Percentiles rank a stretch among this genome's conserved stretches.
Conservation (phyloP, 1,140 invertebrate species). For the Centruroides vittatus region DNA sequence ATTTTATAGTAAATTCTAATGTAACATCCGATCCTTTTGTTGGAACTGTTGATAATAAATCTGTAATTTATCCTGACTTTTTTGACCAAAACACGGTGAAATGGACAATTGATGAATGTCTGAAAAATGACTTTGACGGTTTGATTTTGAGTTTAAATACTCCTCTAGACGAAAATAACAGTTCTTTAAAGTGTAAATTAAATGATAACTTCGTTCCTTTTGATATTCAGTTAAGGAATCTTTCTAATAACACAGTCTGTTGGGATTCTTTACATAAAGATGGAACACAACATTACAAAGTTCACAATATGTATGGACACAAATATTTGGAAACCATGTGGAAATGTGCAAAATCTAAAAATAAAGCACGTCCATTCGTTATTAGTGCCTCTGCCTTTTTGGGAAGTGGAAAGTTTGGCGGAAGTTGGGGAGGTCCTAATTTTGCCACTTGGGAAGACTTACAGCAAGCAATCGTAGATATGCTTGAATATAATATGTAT, state of each 20-base stretch:
- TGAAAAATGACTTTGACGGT: slow-evolving; percentile 51
- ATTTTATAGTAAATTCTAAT: slow-evolving; percentile 2
- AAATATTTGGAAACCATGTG: neutral
- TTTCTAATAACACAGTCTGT: slow-evolving; percentile 61
- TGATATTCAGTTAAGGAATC: slow-evolving; percentile 33
- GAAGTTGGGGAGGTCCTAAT: slow-evolving; percentile 7
- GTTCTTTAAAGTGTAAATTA: slow-evolving; percentile 32
- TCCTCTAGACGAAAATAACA: slow-evolving; percentile 11
- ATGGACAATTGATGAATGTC: slow-evolving; percentile 53
- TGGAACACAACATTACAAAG: slow-evolving; percentile 47
- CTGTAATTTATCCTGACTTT: slow-evolving; percentile 62
- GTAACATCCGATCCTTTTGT: slow-evolving; percentile 2
- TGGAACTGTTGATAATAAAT: slow-evolving; percentile 11
- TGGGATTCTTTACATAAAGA: slow-evolving; percentile 55
- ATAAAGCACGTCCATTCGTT: neutral
- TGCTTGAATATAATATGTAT: slow-evolving; percentile 27
- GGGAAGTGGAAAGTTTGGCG: slow-evolving; percentile 12
- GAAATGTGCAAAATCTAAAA: neutral
- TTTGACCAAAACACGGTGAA: slow-evolving; percentile 41
- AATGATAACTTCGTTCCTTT: slow-evolving; percentile 41
- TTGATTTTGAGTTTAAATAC: slow-evolving; percentile 45
- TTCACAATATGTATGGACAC: slow-evolving; percentile 67
- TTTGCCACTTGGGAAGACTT: slow-evolving; percentile 7
- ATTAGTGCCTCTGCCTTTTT: slow-evolving; percentile 6
- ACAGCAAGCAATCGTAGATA: slow-evolving; percentile 9